phyloP scores from a whole-genome alignment of 2,888 invertebrate genomes.

The Sminthurides aquaticus region DNA sequence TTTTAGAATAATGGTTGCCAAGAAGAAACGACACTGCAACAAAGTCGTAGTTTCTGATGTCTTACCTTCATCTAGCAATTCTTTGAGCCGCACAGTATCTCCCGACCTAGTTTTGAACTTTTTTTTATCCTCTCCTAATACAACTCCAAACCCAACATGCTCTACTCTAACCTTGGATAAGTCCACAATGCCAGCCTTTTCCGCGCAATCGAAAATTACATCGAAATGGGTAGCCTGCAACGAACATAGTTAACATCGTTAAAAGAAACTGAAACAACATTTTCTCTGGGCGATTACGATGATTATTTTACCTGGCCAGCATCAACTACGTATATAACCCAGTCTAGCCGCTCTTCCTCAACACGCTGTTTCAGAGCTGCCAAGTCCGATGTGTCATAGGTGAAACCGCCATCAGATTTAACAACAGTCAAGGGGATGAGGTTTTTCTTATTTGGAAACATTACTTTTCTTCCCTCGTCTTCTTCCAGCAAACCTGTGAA shows the following conservation, averaged over 20 bases:
- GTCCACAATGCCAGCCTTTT: slow-evolving; percentile 65
- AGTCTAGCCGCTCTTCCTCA: slow-evolving; percentile 74
- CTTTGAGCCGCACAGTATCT: slow-evolving; percentile 79
- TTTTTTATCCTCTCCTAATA: slow-evolving; percentile 95
- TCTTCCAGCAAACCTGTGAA: slow-evolving; percentile 58
- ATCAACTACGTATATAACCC: slow-evolving; percentile 91
- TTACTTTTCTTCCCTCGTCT: slow-evolving; percentile 73
- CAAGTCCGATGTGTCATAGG: slow-evolving; percentile 97
- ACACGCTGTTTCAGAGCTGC: slow-evolving; percentile 79
- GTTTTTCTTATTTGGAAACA: slow-evolving; percentile 63
- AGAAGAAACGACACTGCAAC: no score
- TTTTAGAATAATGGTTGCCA: no score
- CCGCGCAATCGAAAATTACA: slow-evolving; percentile 69
- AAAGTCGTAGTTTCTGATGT: neutral
- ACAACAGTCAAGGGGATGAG: slow-evolving; percentile 77
- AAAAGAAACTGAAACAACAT: no score
- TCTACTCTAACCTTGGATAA: slow-evolving; percentile 63
- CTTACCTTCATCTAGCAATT: slow-evolving; percentile 79
- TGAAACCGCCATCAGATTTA: slow-evolving; percentile 92
- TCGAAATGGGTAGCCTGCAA: slow-evolving; percentile 61
- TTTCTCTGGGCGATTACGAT: no score
- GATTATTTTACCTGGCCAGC: slow-evolving; percentile 88
- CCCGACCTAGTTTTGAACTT: slow-evolving; percentile 98
- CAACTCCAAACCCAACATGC: slow-evolving; percentile 93
- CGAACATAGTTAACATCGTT: no score